Evolutionary conservation across 1,140 invertebrate species (phyloP).

Genomic region (Oncopeltus fasciatus): DNA sequence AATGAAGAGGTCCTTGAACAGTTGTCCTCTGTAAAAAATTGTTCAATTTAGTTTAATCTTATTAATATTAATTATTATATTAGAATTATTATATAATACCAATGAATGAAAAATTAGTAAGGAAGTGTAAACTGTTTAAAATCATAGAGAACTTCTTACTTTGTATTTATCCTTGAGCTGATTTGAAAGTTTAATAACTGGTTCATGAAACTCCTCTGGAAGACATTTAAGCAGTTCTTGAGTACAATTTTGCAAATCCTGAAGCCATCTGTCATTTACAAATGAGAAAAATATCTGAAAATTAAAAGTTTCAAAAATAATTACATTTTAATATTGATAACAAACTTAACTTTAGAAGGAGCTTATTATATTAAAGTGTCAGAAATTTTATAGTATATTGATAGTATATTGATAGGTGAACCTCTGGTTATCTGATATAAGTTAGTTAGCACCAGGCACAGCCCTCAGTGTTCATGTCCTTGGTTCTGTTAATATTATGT

Average conservation of each 20-base stretch:
- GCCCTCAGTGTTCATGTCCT: too few relatives aligned
- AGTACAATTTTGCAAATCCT: conserved; percentile 61
- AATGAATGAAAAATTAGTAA: too few relatives aligned
- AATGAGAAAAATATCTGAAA: conserved; percentile 64
- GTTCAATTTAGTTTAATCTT: neutral
- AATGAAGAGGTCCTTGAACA: conserved; percentile 62
- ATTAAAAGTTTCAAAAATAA: neutral
- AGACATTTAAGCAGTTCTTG: conserved; percentile 61
- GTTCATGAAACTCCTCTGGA: conserved; percentile 47
- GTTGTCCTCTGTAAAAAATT: conserved; percentile 42
- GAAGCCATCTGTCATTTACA: conserved; percentile 66
- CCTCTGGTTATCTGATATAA: too few relatives aligned
- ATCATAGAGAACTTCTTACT: neutral
- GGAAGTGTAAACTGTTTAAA: too few relatives aligned
- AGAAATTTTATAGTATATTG: too few relatives aligned
- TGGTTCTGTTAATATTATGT: too few relatives aligned
- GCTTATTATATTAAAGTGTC: too few relatives aligned
- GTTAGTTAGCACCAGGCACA: too few relatives aligned
- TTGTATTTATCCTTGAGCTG: conserved; percentile 61
- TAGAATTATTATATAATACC: too few relatives aligned
- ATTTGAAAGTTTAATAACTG: conserved; percentile 53
- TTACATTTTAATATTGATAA: too few relatives aligned
- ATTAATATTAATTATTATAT: neutral
- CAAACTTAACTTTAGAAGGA: too few relatives aligned
- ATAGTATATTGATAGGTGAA: too few relatives aligned